These are phyloP conservation scores for Centropus unirufus DNA, from an alignment of 2,113 vertebrate species.

Conservation along the genomic window DNA sequence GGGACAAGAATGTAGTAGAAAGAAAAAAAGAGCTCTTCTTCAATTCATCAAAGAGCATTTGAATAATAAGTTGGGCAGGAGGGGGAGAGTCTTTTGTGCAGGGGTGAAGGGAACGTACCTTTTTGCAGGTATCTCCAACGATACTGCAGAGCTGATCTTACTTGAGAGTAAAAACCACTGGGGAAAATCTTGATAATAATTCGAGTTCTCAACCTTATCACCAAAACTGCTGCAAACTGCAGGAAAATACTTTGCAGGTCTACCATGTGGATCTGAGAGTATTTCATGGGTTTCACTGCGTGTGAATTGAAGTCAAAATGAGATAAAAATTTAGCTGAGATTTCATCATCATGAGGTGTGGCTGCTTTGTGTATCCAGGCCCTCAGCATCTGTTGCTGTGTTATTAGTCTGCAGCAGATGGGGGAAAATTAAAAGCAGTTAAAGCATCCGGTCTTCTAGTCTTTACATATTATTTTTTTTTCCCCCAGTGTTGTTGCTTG, in stretches of 20 bases:
- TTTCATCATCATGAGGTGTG: neutral
- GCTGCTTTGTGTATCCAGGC: neutral
- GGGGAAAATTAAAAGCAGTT: neutral
- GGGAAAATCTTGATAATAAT: neutral
- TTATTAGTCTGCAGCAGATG: neutral
- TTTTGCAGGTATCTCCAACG: neutral
- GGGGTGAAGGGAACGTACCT: neutral
- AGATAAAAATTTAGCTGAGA: neutral
- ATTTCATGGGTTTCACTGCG: neutral
- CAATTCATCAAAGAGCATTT: neutral
- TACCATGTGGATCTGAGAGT: rapidly evolving
- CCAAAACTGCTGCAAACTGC: neutral
- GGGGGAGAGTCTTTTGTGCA: neutral
- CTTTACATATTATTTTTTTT: neutral
- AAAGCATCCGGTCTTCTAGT: neutral
- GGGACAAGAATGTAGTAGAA: neutral
- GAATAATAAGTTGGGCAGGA: neutral
- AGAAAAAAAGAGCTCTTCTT: neutral
- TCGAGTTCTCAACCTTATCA: neutral
- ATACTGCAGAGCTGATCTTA: neutral
- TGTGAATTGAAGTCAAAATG: neutral
- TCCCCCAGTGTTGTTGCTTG: neutral
- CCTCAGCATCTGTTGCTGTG: neutral
- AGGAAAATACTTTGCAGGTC: neutral
- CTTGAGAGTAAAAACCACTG: neutral